Conservation (phyloP, 2,797 vertebrate species). For the Tamandua tetradactyla region DNA sequence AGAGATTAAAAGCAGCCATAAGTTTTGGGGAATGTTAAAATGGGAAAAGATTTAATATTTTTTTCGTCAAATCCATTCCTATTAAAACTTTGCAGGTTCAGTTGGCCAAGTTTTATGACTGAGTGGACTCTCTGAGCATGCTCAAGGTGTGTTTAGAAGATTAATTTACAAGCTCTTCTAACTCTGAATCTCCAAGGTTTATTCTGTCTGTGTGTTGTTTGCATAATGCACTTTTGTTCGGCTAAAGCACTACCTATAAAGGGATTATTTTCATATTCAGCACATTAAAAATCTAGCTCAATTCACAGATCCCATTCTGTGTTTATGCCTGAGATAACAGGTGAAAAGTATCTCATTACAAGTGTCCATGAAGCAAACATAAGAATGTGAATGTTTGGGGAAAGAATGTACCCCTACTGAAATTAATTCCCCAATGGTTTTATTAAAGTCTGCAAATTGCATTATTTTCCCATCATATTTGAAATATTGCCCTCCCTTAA, state of each 20-base stretch:
- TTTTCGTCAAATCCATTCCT: constrained; percentile 78
- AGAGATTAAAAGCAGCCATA: not conserved
- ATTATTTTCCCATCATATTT: constrained; percentile 87
- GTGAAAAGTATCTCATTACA: constrained; percentile 81
- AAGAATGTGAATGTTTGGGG: constrained; percentile 80
- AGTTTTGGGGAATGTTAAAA: constrained; percentile 49
- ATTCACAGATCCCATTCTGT: constrained; percentile 79
- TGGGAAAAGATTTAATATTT: constrained; percentile 38
- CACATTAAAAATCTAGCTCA: constrained; percentile 82
- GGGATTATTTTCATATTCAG: constrained; percentile 86
- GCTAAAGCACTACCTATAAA: constrained; percentile 82
- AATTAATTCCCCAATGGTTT: constrained; percentile 88
- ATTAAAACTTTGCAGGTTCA: constrained; percentile 82
- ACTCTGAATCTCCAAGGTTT: constrained; percentile 83
- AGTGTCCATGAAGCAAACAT: constrained; percentile 82
- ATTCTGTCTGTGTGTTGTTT: constrained; percentile 84
- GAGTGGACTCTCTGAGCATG: constrained; percentile 75
- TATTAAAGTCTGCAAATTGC: constrained; percentile 87
- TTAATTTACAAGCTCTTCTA: constrained; percentile 86
- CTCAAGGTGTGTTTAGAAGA: constrained; percentile 81
- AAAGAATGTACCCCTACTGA: constrained; percentile 82
- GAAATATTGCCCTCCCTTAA: constrained; percentile 87
- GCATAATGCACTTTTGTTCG: constrained; percentile 84
- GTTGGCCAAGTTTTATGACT: constrained; percentile 81
- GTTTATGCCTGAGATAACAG: constrained; percentile 84